Percentiles rank a stretch among this genome's conserved stretches.
Evolutionary conservation across 2,113 vertebrate genomes (phyloP).

Genomic region (Cyanoliseus patagonus): DNA sequence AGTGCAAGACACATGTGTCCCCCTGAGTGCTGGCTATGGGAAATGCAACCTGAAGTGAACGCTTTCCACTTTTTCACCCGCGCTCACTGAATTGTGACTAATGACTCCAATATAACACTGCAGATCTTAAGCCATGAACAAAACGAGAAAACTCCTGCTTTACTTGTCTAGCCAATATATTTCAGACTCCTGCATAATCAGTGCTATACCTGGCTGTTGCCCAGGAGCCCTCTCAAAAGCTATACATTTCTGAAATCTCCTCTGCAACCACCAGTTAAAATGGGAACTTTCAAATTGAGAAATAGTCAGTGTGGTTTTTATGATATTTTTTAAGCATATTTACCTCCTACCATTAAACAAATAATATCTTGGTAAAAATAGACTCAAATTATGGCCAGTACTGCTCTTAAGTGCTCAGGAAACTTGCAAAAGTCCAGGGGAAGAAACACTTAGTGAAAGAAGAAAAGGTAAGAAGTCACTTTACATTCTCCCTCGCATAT

Average conservation of each 20-base stretch:
- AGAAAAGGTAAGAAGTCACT: neutral
- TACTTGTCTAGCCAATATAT: neutral
- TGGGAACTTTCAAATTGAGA: neutral
- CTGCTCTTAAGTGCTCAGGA: neutral
- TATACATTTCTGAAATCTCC: neutral
- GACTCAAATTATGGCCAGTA: neutral
- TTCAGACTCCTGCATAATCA: neutral
- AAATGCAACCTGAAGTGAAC: neutral
- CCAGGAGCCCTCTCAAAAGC: neutral
- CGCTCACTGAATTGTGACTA: neutral
- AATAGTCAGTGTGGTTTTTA: neutral
- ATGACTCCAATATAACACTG: neutral
- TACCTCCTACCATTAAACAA: slow-evolving; percentile 3
- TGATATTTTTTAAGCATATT: neutral
- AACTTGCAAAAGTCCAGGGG: neutral
- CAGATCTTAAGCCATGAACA: neutral
- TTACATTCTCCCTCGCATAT: neutral
- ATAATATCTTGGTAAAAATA: neutral
- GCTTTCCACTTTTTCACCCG: neutral
- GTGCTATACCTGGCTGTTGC: neutral
- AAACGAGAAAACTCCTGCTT: neutral
- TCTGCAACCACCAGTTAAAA: neutral
- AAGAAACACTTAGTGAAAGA: neutral
- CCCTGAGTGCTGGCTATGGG: neutral
- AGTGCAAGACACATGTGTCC: neutral